A percentile compares a stretch with the other conserved stretches of the same genome.
Conservation (phyloP, 2,797 vertebrate genomes). For the Anabas testudineus region DNA sequence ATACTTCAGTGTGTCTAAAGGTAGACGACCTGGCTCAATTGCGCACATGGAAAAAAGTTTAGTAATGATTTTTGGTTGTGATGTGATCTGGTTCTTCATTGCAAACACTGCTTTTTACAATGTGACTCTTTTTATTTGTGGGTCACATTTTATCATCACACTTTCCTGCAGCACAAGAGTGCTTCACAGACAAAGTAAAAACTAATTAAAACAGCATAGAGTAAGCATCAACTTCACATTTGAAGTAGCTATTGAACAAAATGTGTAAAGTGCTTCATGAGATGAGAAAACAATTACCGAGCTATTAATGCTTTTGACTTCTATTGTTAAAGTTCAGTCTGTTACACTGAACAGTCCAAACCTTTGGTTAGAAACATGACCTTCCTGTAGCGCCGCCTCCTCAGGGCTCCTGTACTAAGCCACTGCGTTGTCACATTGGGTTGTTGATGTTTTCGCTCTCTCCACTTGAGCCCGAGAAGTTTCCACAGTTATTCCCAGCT, state of each 20-base stretch:
- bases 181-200: constrained; percentile 14
- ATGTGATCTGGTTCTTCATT: background rate
- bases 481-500: constrained; percentile 23
- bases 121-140: background rate
- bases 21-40: too few species aligned
- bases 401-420: constrained; percentile 8
- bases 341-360: background rate
- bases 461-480: constrained; percentile 23
- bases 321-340: background rate
- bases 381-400: background rate
- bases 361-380: constrained; percentile 25
- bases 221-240: background rate
- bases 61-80: too few species aligned
- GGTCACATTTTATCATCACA: background rate
- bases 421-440: constrained; percentile 23
- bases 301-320: background rate
- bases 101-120: background rate
- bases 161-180: background rate
- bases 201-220: background rate
- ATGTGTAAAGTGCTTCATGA: background rate
- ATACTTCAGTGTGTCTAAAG: too few species aligned
- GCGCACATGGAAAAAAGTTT: too few species aligned
- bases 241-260: background rate
- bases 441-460: constrained; percentile 16
- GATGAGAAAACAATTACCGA: background rate